Evolutionary conservation across 2,888 invertebrate species (phyloP).

Genomic region (Drosophila imparisetae): DNA sequence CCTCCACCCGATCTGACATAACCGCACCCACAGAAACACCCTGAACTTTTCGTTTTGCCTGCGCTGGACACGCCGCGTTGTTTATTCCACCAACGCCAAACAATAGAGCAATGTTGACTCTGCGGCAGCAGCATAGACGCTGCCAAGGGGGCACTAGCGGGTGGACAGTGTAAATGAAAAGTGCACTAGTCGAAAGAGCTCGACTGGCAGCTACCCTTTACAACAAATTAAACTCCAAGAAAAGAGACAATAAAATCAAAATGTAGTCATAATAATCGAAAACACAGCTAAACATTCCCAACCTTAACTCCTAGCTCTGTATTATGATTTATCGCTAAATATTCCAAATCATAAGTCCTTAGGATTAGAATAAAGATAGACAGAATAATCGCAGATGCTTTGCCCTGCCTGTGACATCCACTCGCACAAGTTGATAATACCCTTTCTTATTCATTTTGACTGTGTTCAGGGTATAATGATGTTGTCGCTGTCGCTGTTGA

Average conservation of each 20-base stretch:
- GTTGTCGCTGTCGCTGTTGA: conserved; percentile 43
- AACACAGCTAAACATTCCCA: not conserved
- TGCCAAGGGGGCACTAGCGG: conserved; percentile 5
- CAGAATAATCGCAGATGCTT: not conserved
- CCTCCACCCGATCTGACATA: not conserved
- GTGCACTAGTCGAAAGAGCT: not conserved
- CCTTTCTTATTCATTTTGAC: not conserved
- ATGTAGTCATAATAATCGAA: not conserved
- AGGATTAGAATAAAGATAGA: not conserved
- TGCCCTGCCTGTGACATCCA: too few relatives aligned
- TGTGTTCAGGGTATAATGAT: conserved; percentile 42
- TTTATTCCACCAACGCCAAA: conserved; percentile 75
- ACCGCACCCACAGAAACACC: not conserved
- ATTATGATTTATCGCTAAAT: not conserved
- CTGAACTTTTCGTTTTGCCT: conserved; percentile 36
- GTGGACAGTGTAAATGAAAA: conserved; percentile 64
- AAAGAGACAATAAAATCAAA: not conserved
- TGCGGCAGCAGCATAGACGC: conserved; percentile 33
- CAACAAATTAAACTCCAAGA: not conserved
- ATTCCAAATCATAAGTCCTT: not conserved
- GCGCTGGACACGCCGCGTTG: conserved; percentile 73
- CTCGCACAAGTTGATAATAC: not conserved
- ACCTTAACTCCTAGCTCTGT: not conserved
- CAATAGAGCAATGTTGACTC: conserved; percentile 63
- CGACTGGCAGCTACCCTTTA: not conserved